Conservation (phyloP, 2,888 invertebrate genomes). For the Neoaliturus tenellus region DNA sequence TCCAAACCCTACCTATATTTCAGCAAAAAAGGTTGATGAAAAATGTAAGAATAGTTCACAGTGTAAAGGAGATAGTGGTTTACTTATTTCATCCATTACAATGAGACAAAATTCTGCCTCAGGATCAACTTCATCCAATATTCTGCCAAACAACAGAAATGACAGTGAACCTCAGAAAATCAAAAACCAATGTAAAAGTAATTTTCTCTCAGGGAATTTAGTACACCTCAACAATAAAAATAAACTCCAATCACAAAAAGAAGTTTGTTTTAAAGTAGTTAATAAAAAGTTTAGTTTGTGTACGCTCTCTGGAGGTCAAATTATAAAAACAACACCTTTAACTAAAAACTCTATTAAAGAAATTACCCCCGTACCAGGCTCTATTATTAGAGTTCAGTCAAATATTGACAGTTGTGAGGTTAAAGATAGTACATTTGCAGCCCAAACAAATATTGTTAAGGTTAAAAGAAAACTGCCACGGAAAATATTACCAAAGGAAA, state of each 20-base stretch:
- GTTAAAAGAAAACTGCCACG: background rate
- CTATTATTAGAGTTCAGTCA: background rate
- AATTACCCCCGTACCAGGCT: background rate
- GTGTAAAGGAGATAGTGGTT: background rate
- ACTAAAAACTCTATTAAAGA: no score
- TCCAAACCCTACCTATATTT: background rate
- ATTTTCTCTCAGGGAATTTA: no score
- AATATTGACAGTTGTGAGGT: background rate
- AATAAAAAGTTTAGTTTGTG: no score
- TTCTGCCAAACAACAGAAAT: no score
- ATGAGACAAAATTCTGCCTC: background rate
- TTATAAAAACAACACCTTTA: no score
- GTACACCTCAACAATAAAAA: no score
- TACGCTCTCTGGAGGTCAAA: no score
- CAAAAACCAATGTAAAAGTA: no score
- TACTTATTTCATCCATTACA: background rate
- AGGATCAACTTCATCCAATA: no score
- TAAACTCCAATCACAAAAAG: no score
- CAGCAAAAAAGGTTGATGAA: background rate
- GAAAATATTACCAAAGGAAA: background rate
- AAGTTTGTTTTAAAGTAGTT: no score
- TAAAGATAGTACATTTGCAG: background rate
- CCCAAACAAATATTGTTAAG: background rate
- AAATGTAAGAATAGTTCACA: background rate
- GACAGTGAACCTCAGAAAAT: no score